Evolutionary conservation across 2,888 invertebrate genomes (phyloP).

Genomic region (Machimus rusticus): DNA sequence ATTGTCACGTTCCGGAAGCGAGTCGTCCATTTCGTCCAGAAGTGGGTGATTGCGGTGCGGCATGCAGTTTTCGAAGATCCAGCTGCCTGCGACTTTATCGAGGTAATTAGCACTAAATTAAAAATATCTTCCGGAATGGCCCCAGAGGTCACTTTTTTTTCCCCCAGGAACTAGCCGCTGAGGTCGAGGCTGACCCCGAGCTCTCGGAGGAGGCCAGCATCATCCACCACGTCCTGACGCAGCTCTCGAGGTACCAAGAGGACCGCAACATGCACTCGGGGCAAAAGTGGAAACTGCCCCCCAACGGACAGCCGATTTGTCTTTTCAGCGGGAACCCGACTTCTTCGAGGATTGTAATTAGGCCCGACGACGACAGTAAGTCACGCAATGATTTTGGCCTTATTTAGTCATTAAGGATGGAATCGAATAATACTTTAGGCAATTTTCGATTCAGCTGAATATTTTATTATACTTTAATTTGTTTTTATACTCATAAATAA

Average conservation of each 20-base stretch:
- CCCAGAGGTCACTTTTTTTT: too few species aligned
- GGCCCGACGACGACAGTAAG: constrained; percentile 74
- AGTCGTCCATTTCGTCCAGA: constrained; percentile 79
- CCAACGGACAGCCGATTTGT: constrained; percentile 74
- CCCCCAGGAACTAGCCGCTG: constrained; percentile 71
- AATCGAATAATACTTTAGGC: not conserved
- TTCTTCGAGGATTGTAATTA: constrained; percentile 68
- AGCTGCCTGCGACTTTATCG: constrained; percentile 74
- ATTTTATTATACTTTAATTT: not conserved
- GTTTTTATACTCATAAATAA: not conserved
- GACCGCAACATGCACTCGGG: constrained; percentile 68
- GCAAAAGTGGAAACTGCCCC: constrained; percentile 75
- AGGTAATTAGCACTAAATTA: constrained; percentile 65
- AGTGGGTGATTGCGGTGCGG: constrained; percentile 77
- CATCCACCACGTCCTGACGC: constrained; percentile 73
- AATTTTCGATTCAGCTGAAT: not conserved
- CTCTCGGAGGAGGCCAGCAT: constrained; percentile 73
- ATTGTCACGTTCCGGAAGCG: constrained; percentile 74
- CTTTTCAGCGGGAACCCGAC: constrained; percentile 69
- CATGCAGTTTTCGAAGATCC: constrained; percentile 80
- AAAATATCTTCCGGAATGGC: too few species aligned
- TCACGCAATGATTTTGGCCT: constrained; percentile 38
- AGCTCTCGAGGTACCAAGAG: constrained; percentile 68
- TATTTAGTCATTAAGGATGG: not conserved
- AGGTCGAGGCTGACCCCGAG: constrained; percentile 73